These are phyloP conservation scores for Melanostoma mellinum DNA, from an alignment of 2,888 invertebrate genomes.

Conservation along the genomic window DNA sequence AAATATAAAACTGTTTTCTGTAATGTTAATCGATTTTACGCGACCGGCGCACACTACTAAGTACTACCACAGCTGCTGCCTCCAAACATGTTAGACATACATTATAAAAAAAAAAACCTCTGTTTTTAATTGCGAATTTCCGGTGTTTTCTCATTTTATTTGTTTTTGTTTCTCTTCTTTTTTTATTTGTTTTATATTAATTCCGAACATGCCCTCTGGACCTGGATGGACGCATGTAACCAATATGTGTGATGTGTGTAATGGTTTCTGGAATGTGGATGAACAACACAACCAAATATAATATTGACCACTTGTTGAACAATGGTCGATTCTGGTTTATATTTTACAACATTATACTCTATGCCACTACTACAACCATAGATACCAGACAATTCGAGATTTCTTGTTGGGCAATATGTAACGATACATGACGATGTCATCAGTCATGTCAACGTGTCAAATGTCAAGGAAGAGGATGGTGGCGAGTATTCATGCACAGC, in stretches of 20 bases:
- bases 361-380: constrained; percentile 56
- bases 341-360: not conserved
- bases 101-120: constrained; percentile 30
- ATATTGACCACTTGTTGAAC: constrained; percentile 67
- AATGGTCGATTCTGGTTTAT: no score
- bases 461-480: constrained; percentile 93
- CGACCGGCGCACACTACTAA: not conserved
- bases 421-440: constrained; percentile 96
- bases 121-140: constrained; percentile 62
- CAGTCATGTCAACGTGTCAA: constrained; percentile 94
- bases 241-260: constrained; percentile 28
- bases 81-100: constrained; percentile 16
- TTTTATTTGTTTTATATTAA: constrained; percentile 42
- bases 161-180: constrained; percentile 11
- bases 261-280: constrained; percentile 38
- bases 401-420: constrained; percentile 95
- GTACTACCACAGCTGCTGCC: not conserved
- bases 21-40: constrained; percentile 57
- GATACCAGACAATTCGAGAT: constrained; percentile 85
- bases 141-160: constrained; percentile 24
- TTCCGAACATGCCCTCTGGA: constrained; percentile 34
- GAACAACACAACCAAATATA: constrained; percentile 19
- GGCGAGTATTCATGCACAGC: constrained; percentile 94
- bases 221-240: constrained; percentile 43
- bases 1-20: constrained; percentile 80